Base-by-base conservation (phyloP, 2,797 vertebrate genomes). In the Catamblyrhynchus diadema region DNA sequence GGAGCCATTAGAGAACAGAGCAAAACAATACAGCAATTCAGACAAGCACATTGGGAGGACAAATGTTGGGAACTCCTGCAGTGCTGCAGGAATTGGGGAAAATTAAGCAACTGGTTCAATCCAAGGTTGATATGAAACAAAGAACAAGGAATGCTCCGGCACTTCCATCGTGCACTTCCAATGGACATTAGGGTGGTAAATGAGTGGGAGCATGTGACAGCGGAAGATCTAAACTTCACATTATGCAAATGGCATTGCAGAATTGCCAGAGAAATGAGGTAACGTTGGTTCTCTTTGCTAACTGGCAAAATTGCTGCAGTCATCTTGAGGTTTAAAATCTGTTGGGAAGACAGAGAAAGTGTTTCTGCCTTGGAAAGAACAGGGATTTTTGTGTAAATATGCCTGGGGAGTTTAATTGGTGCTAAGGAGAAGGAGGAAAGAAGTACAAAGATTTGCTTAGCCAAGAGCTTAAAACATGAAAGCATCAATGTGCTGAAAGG, bases 31-130 rank as follows among this genome's bases (percentile, higher is more conserved):
- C 16, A 64, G 41, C 51, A 17, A 7, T 33, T 69, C 42, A 56
- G 56, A 72, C 8, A 61, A 86, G 32, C 39, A 35, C 70, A 12
- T 28, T 11, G 77, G 73, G 24, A 20, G 57, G 44, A 69, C 30
- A 79, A 90, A 74, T 10, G 25, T 8, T 44, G 77, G 80, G 77
- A 79, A 47, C 80, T 65, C 90, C 95, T 48, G 85, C 70, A 9
- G 90, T 23, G 90, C 85, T 91, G 15, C 22, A 91, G 86, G 88
- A 70, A 84, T 12, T 48, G 66, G 64, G 86, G 71, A 56, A 87
- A 95, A 95, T 93, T 60, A 92, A 95, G 45, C 86, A 92, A 90
- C 66, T 80, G 90, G 51, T 73, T 93, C 62, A 42, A 88, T 81
- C 33, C 56, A 53, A 81, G 66, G 14, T 73, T 86, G 59, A 35